Evolutionary conservation across 2,888 invertebrate genomes (phyloP), one percentile per base, ranked within the genome.

Genomic region (Heliconius erato): DNA sequence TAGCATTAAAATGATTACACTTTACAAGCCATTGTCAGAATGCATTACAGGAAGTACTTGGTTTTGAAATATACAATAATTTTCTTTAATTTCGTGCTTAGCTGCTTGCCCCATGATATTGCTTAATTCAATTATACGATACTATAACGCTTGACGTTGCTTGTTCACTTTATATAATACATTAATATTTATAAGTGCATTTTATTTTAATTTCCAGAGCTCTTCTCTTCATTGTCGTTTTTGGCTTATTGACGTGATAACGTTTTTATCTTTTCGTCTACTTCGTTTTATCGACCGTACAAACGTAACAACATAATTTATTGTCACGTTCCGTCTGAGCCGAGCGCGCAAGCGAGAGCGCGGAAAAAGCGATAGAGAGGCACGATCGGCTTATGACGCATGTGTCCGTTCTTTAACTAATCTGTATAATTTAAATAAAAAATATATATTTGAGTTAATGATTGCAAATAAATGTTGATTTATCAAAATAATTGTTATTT

Each of bases 21-120:
- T 26, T 68, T 59, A 76, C 40, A 65, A 76, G 74, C 54, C 76
- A 71, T 81, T 77, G 81, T 81, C 28, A 63, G 65, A 67, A 26
- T 78, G 40, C 28, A 78, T 65, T 19, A 44, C 44, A 44, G 67
- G 65, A 67, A 44, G 78, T 78, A 0, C 44, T 44, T 28, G 23
- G 44, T 78, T 78, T 77, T 14, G 35, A 74, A 76, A 63, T 76
- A 35, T 19, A 59, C 59, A 59, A 32, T 74, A 54, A 74, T 74
- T 59, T 74, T 59, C 23, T 32, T 23, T 74, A 74, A 74, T 74
- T 59, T 59, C 19, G n/a, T 44, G 71, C 40, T 44, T 44, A 44
- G 71, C 26, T 71, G 44, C 71, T 26, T 71, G 71, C 71, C 11
- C 26, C n/a, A 6, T 44, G n/a, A 26, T 44, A 44, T n/a, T 44